Evolutionary conservation across 2,888 invertebrate species (phyloP).

Genomic region (Incurvaria masculella): DNA sequence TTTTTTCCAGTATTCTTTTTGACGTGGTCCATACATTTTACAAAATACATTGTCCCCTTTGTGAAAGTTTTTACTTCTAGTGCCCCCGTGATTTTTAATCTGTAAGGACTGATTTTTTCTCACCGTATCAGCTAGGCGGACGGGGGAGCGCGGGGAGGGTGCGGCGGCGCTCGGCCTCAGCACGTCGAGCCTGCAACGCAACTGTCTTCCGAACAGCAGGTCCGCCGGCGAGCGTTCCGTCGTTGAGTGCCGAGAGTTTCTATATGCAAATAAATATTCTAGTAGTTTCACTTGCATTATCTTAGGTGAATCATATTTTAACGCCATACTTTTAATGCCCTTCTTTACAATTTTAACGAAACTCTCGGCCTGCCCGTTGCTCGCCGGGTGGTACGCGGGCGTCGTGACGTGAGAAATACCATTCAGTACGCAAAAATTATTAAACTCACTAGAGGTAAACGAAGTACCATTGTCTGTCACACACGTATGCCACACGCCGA

Average conservation of each 20-base stretch:
- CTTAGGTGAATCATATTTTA: slow-evolving; percentile 4
- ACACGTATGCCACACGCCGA: slow-evolving; percentile 12
- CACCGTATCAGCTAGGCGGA: too few relatives aligned
- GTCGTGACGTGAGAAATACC: slow-evolving; percentile 15
- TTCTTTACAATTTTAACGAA: slow-evolving; percentile 16
- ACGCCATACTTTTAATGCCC: slow-evolving; percentile 12
- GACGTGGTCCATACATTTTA: too few relatives aligned
- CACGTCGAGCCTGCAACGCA: too few relatives aligned
- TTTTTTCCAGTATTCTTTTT: too few relatives aligned
- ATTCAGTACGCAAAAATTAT: slow-evolving; percentile 13
- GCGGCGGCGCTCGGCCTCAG: too few relatives aligned
- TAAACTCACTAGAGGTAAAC: slow-evolving; percentile 13
- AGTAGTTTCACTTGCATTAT: slow-evolving; percentile 6
- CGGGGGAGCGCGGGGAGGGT: too few relatives aligned
- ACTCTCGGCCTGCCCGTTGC: slow-evolving; percentile 15
- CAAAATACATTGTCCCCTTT: too few relatives aligned
- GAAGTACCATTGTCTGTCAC: slow-evolving; percentile 17
- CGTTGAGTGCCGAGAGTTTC: slow-evolving; percentile 12
- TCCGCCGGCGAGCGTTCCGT: slow-evolving; percentile 8
- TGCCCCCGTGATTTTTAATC: too few relatives aligned
- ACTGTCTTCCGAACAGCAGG: too few relatives aligned
- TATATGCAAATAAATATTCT: slow-evolving; percentile 13
- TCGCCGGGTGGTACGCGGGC: slow-evolving; percentile 12
- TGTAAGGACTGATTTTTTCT: too few relatives aligned
- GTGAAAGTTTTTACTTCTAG: too few relatives aligned